phyloP scores from a whole-genome alignment of 2,888 invertebrate species.

The Prosopocoilus inquinatus region DNA sequence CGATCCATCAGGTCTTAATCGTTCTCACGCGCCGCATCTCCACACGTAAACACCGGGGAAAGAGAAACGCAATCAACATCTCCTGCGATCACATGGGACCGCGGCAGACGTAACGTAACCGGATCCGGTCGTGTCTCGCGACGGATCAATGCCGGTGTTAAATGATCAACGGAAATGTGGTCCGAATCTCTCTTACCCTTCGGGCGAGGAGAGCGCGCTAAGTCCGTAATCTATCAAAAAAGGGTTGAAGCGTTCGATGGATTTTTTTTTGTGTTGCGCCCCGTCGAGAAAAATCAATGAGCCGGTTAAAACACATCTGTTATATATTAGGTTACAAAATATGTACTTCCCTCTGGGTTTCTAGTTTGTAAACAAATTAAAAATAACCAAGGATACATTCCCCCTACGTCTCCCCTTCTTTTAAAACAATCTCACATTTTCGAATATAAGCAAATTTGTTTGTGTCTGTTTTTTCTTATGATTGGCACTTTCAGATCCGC shows the following conservation, averaged over 20 bases:
- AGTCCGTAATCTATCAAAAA: constrained; percentile 27
- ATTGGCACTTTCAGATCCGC: too few relatives aligned
- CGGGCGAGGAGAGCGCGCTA: constrained; percentile 6
- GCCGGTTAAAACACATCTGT: constrained; percentile 18
- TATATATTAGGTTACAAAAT: constrained; percentile 21
- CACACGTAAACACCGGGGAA: not conserved
- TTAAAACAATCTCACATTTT: too few relatives aligned
- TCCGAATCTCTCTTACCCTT: constrained; percentile 28
- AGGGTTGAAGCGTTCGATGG: constrained; percentile 29
- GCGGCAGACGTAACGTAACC: constrained; percentile 13
- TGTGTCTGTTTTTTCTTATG: too few relatives aligned
- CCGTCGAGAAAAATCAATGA: constrained; percentile 23
- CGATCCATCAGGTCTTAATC: constrained; percentile 29
- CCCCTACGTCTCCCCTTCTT: too few relatives aligned
- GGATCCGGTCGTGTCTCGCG: constrained; percentile 15
- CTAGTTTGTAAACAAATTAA: constrained; percentile 12
- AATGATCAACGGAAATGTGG: constrained; percentile 34
- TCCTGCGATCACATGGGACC: constrained; percentile 9
- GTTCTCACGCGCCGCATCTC: constrained; percentile 9
- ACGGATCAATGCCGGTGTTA: constrained; percentile 33
- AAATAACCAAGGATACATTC: constrained; percentile 3
- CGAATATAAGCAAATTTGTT: too few relatives aligned
- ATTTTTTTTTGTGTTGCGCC: constrained; percentile 21
- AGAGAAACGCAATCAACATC: not conserved
- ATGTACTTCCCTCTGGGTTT: not conserved